Evolutionary conservation across 1,140 invertebrate genomes (phyloP).

Genomic region (Hylaeus volcanicus): DNA sequence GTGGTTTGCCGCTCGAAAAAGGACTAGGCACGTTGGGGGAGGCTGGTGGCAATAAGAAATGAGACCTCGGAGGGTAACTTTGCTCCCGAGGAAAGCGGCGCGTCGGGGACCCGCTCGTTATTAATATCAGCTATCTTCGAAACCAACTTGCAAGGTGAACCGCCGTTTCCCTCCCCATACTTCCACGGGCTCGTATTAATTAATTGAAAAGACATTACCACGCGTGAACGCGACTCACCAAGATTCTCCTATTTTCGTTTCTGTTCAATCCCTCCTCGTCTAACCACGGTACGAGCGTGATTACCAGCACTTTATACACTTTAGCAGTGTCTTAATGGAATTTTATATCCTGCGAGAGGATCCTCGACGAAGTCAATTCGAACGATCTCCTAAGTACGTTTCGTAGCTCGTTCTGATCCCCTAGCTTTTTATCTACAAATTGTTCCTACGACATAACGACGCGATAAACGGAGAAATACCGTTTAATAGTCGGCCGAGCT

Average conservation of each 20-base stretch:
- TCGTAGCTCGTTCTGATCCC: neutral
- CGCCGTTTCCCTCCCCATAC: neutral
- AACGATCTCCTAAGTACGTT: neutral
- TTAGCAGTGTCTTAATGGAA: neutral
- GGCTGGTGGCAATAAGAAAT: neutral
- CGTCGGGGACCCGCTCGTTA: neutral
- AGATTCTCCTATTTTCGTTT: neutral
- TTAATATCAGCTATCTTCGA: neutral
- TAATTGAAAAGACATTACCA: neutral
- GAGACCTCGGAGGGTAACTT: neutral
- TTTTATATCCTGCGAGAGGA: neutral
- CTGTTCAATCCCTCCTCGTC: neutral
- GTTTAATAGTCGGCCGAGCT: constrained; percentile 5
- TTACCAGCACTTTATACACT: too few relatives aligned
- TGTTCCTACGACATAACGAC: neutral
- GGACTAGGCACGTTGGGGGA: neutral
- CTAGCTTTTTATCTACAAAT: neutral
- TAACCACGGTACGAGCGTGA: too few relatives aligned
- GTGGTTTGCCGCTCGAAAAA: neutral
- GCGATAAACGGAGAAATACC: constrained; percentile 2
- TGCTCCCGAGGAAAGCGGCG: neutral
- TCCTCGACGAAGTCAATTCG: neutral
- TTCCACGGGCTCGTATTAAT: neutral
- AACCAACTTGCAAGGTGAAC: neutral
- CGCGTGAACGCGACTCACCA: neutral